Percentiles rank a stretch among this genome's conserved stretches.
Evolutionary conservation across 2,113 vertebrate genomes (phyloP).

Genomic region (Eublepharis macularius): DNA sequence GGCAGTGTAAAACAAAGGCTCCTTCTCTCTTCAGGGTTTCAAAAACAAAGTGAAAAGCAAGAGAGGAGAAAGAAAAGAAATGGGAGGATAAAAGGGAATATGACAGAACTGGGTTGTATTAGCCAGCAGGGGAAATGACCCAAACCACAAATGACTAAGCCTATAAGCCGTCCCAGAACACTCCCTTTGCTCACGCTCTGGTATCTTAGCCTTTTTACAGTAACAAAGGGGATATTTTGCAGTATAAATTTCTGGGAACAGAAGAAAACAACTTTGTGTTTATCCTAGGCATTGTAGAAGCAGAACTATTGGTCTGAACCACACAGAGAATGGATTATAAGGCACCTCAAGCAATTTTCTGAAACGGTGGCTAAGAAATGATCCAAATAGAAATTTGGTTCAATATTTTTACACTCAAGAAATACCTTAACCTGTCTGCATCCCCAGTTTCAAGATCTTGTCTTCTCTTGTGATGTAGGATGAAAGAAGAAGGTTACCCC

Average conservation of each 20-base stretch:
- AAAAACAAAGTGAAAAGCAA: slow-evolving; percentile 52
- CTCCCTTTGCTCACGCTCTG: slow-evolving; percentile 27
- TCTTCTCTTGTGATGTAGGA: too few relatives aligned
- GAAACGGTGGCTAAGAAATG: too few relatives aligned
- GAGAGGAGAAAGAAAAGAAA: slow-evolving; percentile 45
- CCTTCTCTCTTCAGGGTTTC: slow-evolving; percentile 57
- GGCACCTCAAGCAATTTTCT: too few relatives aligned
- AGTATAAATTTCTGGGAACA: slow-evolving; percentile 25
- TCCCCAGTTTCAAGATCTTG: too few relatives aligned
- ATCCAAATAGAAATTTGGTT: too few relatives aligned
- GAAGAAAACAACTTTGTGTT: slow-evolving; percentile 39
- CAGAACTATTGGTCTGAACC: background rate
- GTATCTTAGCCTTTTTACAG: slow-evolving; percentile 13
- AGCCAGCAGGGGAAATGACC: background rate
- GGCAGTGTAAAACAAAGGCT: slow-evolving; percentile 63
- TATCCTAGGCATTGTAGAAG: slow-evolving; percentile 22
- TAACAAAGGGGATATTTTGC: background rate
- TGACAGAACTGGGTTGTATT: background rate
- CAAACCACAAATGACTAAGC: slow-evolving; percentile 38
- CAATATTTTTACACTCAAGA: too few relatives aligned
- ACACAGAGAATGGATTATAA: background rate
- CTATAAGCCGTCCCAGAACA: slow-evolving; percentile 32
- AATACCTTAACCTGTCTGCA: too few relatives aligned
- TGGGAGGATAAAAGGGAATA: slow-evolving; percentile 11
- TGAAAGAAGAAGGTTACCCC: too few relatives aligned